Conservation (phyloP, 2,113 vertebrate species). For the Zosterops japonicus region DNA sequence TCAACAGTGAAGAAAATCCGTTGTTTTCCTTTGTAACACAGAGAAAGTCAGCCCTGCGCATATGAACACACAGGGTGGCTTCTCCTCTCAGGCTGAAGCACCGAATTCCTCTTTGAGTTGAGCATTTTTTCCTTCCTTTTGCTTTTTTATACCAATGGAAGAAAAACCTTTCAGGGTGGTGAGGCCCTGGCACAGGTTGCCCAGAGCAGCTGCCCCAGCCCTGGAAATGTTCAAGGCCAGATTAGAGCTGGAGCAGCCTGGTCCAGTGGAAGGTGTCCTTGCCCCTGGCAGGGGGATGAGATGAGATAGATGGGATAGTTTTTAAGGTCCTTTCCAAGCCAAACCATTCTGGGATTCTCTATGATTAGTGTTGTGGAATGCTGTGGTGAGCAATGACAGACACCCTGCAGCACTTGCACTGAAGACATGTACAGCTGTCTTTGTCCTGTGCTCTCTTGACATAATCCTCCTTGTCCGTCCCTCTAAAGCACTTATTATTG, state of each 20-base stretch:
- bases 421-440: neutral
- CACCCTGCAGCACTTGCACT: neutral
- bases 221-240: neutral
- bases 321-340: neutral
- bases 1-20: neutral
- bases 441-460: accelerated
- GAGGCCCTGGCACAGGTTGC: accelerated
- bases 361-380: accelerated
- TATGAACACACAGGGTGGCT: accelerated
- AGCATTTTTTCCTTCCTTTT: neutral
- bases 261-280: neutral
- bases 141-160: neutral
- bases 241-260: neutral
- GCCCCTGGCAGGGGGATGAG: neutral
- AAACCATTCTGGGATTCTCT: neutral
- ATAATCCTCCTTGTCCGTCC: neutral
- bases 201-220: neutral
- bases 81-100: neutral
- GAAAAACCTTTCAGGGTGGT: neutral
- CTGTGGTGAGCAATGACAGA: neutral
- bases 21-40: neutral
- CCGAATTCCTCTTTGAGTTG: accelerated
- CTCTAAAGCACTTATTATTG: accelerated
- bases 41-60: neutral
- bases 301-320: accelerated